Evolutionary conservation across 2,888 invertebrate genomes (phyloP).

Genomic region (Drosophila borealis): DNA sequence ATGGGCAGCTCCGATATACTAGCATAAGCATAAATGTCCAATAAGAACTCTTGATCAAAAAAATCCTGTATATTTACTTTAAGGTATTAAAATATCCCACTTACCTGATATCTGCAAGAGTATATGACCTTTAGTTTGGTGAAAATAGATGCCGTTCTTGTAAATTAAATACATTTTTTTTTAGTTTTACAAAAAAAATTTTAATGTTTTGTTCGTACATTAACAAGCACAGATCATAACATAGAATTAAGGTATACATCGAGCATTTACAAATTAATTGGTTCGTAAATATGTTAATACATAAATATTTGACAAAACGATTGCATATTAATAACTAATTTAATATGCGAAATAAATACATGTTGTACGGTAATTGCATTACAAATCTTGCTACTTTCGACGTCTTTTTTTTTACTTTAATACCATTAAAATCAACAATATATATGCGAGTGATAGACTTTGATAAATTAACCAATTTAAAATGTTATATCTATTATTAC

Average conservation of each 20-base stretch:
- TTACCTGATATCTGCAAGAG: background rate
- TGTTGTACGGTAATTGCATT: conserved; percentile 60
- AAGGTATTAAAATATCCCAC: background rate
- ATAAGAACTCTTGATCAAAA: no score
- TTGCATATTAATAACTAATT: conserved; percentile 63
- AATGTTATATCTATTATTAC: conserved; percentile 27
- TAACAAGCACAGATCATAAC: conserved; percentile 66
- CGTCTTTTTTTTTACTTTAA: conserved; percentile 39
- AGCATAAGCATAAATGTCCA: no score
- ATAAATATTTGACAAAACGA: conserved; percentile 54
- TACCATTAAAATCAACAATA: conserved; percentile 77
- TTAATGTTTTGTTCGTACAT: conserved; percentile 63
- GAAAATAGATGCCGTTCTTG: conserved; percentile 13
- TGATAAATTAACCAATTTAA: conserved; percentile 30
- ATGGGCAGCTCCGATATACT: no score
- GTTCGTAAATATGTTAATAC: conserved; percentile 31
- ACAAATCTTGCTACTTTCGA: conserved; percentile 73
- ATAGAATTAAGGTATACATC: conserved; percentile 43
- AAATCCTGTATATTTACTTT: no score
- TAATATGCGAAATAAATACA: conserved; percentile 71
- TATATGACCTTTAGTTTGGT: background rate
- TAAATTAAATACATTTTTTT: conserved; percentile 36
- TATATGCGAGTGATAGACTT: conserved; percentile 64
- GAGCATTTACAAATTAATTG: conserved; percentile 46
- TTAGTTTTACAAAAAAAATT: conserved; percentile 73